Base-by-base conservation (phyloP, 2,888 invertebrate genomes). In the Nasonia oneida region DNA sequence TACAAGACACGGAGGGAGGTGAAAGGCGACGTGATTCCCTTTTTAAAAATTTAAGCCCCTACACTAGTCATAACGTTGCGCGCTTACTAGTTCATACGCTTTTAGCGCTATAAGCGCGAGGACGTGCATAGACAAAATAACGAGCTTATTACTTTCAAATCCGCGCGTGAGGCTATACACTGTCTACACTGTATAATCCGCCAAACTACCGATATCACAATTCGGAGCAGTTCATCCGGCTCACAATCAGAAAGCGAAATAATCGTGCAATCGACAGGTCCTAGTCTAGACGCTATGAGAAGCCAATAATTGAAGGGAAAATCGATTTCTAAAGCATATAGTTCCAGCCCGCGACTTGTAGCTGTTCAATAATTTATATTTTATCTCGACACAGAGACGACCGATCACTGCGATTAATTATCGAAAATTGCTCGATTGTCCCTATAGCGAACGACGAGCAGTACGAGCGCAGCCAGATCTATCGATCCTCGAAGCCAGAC, bases 401-500 rank as follows among this genome's bases (percentile, higher is more conserved):
- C 18, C 5, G 6, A 53, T 53, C 4, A 53, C 53, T 53, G 3
- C 3, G 18, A 53, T 53, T 2, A 81, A 57, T 73, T 39, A 29
- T 39, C 6, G 53, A 53, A 74, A 61, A 33, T 70, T 33, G 39
- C 29, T 37, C 39, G 18, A 78, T 78, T 61, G 33, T 39, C 67
- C 67, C 67, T 37, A 67, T 89, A 87, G 82, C 89, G 87, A 88
- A 85, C 78, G 85, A 77, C 67, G 89, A 89, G 33, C 81, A 87
- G 50, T 92, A 91, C 88, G 90, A 90, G 88, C 89, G 89, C 81
- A 91, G 91, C 89, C 90, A 88, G 81, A 90, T 91, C 85, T 92
- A 92, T 89, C 90, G 91, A 88, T 92, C 92, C 64, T 92, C 92
- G 33, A 92, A 92, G 87, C 92, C 92, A 78, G 90, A 91, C 87